Base-by-base conservation (phyloP, 2,888 invertebrate species). In the Troides aeacus region DNA sequence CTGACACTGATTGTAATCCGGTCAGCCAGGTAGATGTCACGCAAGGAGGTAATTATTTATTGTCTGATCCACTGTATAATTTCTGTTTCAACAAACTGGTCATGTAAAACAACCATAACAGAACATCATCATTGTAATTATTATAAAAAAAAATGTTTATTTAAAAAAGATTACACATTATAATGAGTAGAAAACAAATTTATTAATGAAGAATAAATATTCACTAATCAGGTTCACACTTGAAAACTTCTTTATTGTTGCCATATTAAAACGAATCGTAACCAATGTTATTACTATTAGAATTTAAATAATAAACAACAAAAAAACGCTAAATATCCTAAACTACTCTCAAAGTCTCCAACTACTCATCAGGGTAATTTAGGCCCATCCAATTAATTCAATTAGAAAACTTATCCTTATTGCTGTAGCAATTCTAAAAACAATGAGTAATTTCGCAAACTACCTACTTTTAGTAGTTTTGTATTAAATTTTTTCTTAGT, bases 331-430 rank as follows among this genome's bases (percentile, higher is more conserved):
- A 46, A 46, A 46, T 1, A 15, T 46, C 1, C 10, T 46, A 46
- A 15, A 46, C 30, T 30, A 30, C 30, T 30, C 30, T 30, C 30
- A 5, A 30, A 30, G 30, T 30, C 5, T 30, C 30, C 30, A 30
- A 30, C 30, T 30, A n/a, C 18, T n/a, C n/a, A n/a, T n/a, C 8
- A 10, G n/a, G n/a, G 53, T 53, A 53, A 24, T 39, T 64, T 58
- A 30, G 58, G 18, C 39, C 39, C 39, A 64, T 23, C 57, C 42
- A 64, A 42, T 58, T 53, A 62, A 66, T 24, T 60, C 66, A 67
- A 56, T 53, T 50, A 23, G 53, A 64, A 53, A 23, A 59, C 36
- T 57, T 59, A 70, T 64, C 7, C 18, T 64, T 53, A 46, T 46
- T 21, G n/a, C 23, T 42, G 18, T 62, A 18, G 8, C 30, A 62